These are phyloP conservation scores for Calvadosia cruxmelitensis DNA, from an alignment of 30 jellyfish, hydroid and myxozoan species.

Conservation along the genomic window DNA sequence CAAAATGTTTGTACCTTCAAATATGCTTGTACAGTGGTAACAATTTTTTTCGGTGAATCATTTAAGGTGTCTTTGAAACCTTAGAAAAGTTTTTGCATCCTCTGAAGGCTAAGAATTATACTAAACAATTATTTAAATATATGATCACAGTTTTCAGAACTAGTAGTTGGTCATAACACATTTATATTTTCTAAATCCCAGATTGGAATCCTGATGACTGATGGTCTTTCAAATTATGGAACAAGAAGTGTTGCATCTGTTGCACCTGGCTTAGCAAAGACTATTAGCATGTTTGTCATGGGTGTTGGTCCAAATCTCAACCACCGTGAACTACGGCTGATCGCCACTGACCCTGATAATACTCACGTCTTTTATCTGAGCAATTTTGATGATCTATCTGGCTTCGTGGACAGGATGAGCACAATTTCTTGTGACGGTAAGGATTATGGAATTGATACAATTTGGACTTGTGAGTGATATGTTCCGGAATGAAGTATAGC, in stretches of 20 bases:
- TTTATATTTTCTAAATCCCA: too few species aligned
- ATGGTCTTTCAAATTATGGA: conserved; percentile 70
- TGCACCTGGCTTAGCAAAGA: conserved; percentile 48
- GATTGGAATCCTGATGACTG: conserved; percentile 87
- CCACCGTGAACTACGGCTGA: conserved; percentile 42
- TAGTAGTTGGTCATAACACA: too few species aligned
- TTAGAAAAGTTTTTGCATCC: too few species aligned
- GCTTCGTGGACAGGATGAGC: conserved; percentile 87
- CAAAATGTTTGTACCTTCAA: too few species aligned
- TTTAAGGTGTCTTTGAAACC: too few species aligned
- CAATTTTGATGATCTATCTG: conserved; percentile 68
- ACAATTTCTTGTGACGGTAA: conserved; percentile 91
- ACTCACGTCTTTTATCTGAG: conserved; percentile 45
- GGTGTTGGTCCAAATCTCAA: conserved; percentile 59
- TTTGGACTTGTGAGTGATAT: not conserved
- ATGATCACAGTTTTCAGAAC: too few species aligned
- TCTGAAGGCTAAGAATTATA: too few species aligned
- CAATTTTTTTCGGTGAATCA: too few species aligned
- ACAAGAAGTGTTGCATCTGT: conserved; percentile 39
- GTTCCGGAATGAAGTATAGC: too few species aligned
- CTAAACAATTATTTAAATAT: too few species aligned
- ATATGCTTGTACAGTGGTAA: too few species aligned
- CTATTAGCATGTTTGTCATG: conserved; percentile 84
- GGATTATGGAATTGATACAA: not conserved
- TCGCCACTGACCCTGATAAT: conserved; percentile 74